These are phyloP conservation scores for Melieria picta DNA, from an alignment of 2,888 invertebrate species.

Conservation along the genomic window DNA sequence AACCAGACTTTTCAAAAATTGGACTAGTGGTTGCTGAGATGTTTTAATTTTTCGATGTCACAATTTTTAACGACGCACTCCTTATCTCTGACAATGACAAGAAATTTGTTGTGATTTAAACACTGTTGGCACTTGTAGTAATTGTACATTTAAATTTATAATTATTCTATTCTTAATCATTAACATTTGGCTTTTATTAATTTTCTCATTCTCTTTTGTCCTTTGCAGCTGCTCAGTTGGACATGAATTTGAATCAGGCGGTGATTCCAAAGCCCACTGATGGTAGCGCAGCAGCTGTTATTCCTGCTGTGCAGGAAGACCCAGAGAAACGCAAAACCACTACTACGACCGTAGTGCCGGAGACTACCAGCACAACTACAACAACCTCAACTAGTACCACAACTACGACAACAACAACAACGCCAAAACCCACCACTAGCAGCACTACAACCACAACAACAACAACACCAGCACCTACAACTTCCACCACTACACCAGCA, in stretches of 20 bases:
- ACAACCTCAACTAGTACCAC: slow-evolving; percentile 35
- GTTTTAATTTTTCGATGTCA: no score
- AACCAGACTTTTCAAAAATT: no score
- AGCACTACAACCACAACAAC: slow-evolving; percentile 62
- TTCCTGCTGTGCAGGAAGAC: slow-evolving; percentile 22
- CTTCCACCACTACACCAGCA: slow-evolving; percentile 56
- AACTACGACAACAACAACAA: slow-evolving; percentile 31
- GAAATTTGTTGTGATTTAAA: no score
- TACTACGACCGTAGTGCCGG: slow-evolving; percentile 1
- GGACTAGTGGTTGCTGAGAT: no score
- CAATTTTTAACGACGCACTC: no score
- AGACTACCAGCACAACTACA: slow-evolving; percentile 26
- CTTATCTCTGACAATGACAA: no score
- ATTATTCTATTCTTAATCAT: no score
- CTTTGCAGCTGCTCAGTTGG: slow-evolving; percentile 41
- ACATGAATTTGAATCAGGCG: slow-evolving; percentile 39
- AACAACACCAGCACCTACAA: slow-evolving; percentile 62
- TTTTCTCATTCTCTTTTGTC: not conserved
- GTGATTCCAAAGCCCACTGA: slow-evolving; percentile 22
- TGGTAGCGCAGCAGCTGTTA: slow-evolving; percentile 25
- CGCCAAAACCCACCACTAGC: slow-evolving; percentile 39
- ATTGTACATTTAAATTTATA: no score
- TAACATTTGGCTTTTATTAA: not conserved
- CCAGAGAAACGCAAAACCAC: slow-evolving; percentile 28
- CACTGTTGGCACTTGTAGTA: no score